phyloP scores from a whole-genome alignment of 2,113 vertebrate genomes.

The Atlantisia rogersi region DNA sequence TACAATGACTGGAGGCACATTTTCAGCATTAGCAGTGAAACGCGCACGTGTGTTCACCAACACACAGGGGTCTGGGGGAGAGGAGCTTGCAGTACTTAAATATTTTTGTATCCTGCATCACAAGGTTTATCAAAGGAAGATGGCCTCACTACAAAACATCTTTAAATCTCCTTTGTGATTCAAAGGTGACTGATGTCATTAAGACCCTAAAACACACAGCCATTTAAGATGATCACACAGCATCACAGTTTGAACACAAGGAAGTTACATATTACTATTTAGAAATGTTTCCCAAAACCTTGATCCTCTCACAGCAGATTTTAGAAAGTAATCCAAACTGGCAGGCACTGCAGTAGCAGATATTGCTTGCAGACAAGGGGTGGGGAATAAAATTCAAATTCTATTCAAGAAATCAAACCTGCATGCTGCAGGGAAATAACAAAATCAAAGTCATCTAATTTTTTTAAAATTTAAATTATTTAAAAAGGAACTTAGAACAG shows the following conservation, averaged over 20 bases:
- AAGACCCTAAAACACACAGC: neutral
- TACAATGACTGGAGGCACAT: neutral
- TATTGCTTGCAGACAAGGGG: neutral
- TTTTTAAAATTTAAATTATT: neutral
- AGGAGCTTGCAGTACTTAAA: neutral
- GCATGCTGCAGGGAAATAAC: neutral
- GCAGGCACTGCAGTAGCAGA: neutral
- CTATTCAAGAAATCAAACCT: neutral
- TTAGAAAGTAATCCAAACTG: neutral
- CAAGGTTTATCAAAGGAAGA: neutral
- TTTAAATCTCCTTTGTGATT: neutral
- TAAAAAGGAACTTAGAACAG: neutral
- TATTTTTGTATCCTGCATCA: neutral
- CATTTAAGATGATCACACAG: neutral
- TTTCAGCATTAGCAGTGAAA: neutral
- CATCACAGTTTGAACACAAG: neutral
- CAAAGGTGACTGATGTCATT: neutral
- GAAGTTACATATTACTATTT: neutral
- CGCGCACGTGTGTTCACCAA: rapidly evolving
- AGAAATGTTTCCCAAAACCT: neutral
- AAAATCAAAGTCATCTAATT: neutral
- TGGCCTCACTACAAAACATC: neutral
- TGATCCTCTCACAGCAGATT: neutral
- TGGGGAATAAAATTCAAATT: neutral
- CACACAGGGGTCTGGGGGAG: neutral